Conservation (phyloP, 2,113 vertebrate species). For the Pagrus major region DNA sequence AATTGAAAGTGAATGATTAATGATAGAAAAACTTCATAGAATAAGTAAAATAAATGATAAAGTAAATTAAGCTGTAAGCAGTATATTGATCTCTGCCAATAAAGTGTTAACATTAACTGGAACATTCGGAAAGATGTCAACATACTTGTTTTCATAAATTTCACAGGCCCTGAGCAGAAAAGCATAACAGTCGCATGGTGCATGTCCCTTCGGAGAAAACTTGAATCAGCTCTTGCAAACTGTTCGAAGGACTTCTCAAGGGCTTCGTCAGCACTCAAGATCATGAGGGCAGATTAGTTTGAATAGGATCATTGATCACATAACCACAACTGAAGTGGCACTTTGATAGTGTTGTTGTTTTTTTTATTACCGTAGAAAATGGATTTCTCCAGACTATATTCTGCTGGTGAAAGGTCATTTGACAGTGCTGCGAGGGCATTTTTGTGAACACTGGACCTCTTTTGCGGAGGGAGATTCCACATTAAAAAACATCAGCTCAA, state of each 20-base stretch:
- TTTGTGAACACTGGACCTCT: slow-evolving; percentile 30
- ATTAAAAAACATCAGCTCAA: slow-evolving; percentile 14
- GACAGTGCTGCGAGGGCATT: slow-evolving; percentile 50
- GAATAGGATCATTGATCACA: slow-evolving; percentile 45
- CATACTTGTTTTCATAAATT: not conserved
- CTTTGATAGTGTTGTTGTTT: slow-evolving; percentile 22
- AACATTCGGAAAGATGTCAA: not conserved
- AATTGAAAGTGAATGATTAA: not conserved
- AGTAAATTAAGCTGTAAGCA: not conserved
- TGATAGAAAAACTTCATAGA: not conserved
- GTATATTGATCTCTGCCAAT: not conserved
- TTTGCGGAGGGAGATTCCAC: not conserved
- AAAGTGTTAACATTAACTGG: not conserved
- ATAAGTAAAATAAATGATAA: too few relatives aligned
- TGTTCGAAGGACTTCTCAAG: slow-evolving; percentile 29
- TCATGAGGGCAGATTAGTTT: slow-evolving; percentile 55
- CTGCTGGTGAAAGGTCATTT: slow-evolving; percentile 62
- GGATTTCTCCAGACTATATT: slow-evolving; percentile 61
- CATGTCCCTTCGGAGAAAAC: slow-evolving; percentile 30
- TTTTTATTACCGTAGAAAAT: slow-evolving; percentile 43
- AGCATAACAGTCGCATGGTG: slow-evolving; percentile 14
- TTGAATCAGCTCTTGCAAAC: slow-evolving; percentile 30
- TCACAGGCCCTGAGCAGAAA: not conserved
- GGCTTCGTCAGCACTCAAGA: slow-evolving; percentile 43
- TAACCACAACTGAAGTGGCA: slow-evolving; percentile 33